Percentiles rank a stretch among this genome's conserved stretches.
These are phyloP conservation scores for Alosa alosa DNA, from an alignment of 2,113 vertebrate genomes.

Conservation along the genomic window DNA sequence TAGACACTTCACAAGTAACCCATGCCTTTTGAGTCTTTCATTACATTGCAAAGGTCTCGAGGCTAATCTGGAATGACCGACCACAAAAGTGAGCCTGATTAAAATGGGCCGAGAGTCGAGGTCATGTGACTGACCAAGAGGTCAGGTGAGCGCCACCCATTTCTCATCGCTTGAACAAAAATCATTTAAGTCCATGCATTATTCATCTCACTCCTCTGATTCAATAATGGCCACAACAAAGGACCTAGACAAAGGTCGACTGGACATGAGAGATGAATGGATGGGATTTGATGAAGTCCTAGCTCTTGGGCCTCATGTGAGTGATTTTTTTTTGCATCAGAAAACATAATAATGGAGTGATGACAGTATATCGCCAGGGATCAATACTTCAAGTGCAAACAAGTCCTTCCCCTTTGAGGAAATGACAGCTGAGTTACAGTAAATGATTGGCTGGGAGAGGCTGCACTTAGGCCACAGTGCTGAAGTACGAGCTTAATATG, in stretches of 20 bases:
- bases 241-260: constrained; percentile 25
- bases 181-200: constrained; percentile 47
- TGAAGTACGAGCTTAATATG: constrained; percentile 9
- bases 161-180: constrained; percentile 2
- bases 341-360: not conserved
- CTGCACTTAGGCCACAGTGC: not conserved
- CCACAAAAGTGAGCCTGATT: constrained; percentile 1
- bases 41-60: constrained; percentile 5
- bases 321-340: not conserved
- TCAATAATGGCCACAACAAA: constrained; percentile 50
- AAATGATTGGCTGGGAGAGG: not conserved
- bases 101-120: not conserved
- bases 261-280: constrained; percentile 47
- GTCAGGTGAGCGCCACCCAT: not conserved
- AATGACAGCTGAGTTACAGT: not conserved
- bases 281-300: constrained; percentile 34
- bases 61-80: not conserved
- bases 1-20: not conserved
- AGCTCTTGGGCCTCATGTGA: not conserved
- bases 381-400: not conserved
- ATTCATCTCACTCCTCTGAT: constrained; percentile 51
- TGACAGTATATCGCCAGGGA: not conserved
- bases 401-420: not conserved
- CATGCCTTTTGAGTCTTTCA: not conserved
- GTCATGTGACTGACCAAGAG: not conserved